These are phyloP conservation scores for Vimba vimba DNA, from an alignment of 2,113 vertebrate species.

Conservation along the genomic window DNA sequence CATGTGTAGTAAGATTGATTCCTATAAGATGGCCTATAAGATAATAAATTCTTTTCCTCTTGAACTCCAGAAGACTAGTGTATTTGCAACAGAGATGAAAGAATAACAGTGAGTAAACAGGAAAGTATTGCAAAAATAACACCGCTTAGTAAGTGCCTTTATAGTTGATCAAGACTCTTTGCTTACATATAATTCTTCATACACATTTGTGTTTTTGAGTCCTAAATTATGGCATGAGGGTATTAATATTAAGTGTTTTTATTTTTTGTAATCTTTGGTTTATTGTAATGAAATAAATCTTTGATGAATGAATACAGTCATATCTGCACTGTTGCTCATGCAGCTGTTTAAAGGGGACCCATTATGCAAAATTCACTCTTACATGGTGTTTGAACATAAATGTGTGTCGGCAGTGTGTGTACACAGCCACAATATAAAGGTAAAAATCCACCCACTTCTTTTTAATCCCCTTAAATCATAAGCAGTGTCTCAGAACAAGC, in stretches of 20 bases:
- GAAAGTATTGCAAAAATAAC: not conserved
- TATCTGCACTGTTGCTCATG: not conserved
- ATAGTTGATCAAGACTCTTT: not conserved
- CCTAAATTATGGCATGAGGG: too few species aligned
- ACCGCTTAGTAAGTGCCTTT: not conserved
- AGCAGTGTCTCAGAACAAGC: too few species aligned
- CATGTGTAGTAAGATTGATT: not conserved
- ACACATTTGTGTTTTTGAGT: too few species aligned
- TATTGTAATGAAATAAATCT: too few species aligned
- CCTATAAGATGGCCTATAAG: not conserved
- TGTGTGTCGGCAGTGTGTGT: too few species aligned
- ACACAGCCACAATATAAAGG: too few species aligned
- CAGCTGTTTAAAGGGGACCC: not conserved
- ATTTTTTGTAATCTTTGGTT: not conserved
- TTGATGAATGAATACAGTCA: not conserved
- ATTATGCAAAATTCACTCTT: too few species aligned
- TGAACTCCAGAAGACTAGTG: not conserved
- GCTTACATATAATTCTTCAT: not conserved
- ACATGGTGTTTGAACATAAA: too few species aligned
- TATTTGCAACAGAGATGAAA: not conserved
- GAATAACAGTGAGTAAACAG: not conserved
- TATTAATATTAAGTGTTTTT: too few species aligned
- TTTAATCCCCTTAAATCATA: too few species aligned
- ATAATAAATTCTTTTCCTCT: not conserved
- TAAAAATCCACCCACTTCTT: too few species aligned